These are phyloP conservation scores for Oophaga sylvatica DNA, from an alignment of 2,797 vertebrate species.

Conservation along the genomic window DNA sequence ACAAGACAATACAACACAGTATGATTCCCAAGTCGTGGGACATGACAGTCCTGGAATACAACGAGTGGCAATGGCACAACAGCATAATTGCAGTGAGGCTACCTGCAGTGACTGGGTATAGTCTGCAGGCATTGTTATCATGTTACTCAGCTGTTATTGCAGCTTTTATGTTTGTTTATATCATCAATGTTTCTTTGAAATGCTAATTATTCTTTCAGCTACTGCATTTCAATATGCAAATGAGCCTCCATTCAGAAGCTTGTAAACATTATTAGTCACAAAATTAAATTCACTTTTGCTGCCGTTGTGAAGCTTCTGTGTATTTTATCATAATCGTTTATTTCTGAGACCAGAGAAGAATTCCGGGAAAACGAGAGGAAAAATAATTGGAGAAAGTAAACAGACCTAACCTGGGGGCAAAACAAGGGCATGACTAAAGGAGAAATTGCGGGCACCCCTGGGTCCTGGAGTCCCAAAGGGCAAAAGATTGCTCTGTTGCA, in stretches of 20 bases:
- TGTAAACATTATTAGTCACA: slow-evolving; percentile 6
- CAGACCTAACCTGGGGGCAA: neutral
- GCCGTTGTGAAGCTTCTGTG: neutral
- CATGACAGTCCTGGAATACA: neutral
- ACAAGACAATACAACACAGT: no score
- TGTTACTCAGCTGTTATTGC: neutral
- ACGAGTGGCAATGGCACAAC: neutral
- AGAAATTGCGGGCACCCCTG: neutral
- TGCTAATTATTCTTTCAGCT: neutral
- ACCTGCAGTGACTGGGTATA: neutral
- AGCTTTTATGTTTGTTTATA: slow-evolving; percentile 2
- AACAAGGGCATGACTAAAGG: neutral
- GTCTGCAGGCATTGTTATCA: neutral
- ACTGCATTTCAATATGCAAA: slow-evolving; percentile 4
- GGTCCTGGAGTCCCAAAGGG: neutral
- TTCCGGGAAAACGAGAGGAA: neutral
- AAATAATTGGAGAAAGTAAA: neutral
- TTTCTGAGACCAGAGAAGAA: neutral
- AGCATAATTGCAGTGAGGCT: neutral
- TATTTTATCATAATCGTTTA: neutral
- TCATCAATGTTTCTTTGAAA: slow-evolving; percentile 16
- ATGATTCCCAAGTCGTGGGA: no score
- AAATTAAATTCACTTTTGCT: neutral
- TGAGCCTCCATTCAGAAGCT: neutral
- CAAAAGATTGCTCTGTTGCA: no score